Percentiles rank a stretch among this genome's conserved stretches.
phyloP scores from a whole-genome alignment of 1,140 invertebrate species.

The Spodoptera frugiperda region DNA sequence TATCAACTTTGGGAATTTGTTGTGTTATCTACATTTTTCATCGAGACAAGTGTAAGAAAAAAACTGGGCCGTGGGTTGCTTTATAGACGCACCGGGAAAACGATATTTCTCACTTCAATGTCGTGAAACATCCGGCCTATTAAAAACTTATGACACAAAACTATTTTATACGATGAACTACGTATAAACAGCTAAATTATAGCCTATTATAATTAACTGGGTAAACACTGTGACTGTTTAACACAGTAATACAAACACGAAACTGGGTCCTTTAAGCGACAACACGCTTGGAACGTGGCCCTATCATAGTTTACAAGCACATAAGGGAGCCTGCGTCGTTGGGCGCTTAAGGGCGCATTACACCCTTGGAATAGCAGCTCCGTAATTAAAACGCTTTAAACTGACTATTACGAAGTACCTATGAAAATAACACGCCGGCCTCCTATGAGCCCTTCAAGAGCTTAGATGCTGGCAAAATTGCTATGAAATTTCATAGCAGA shows the following conservation, averaged over 20 bases:
- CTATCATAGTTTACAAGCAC: constrained; percentile 74
- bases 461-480: constrained; percentile 37
- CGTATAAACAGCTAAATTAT: constrained; percentile 45
- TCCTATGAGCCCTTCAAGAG: constrained; percentile 30
- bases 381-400: constrained; percentile 83
- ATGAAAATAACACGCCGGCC: constrained; percentile 48
- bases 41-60: constrained; percentile 4
- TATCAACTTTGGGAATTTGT: constrained; percentile 9
- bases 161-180: constrained; percentile 24
- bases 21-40: constrained; percentile 24
- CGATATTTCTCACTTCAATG: constrained; percentile 7
- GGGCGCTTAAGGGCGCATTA: constrained; percentile 76
- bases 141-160: constrained; percentile 21
- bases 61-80: neutral
- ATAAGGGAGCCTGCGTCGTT: constrained; percentile 62
- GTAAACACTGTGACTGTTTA: constrained; percentile 51
- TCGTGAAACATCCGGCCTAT: constrained; percentile 1
- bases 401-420: constrained; percentile 75
- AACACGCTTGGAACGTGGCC: constrained; percentile 54
- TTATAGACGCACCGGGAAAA: neutral
- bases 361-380: constrained; percentile 74
- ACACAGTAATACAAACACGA: constrained; percentile 57
- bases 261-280: constrained; percentile 53
- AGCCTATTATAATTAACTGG: constrained; percentile 50
- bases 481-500: constrained; percentile 40